phyloP scores from a whole-genome alignment of 2,888 invertebrate species.

The Drosophila testacea region DNA sequence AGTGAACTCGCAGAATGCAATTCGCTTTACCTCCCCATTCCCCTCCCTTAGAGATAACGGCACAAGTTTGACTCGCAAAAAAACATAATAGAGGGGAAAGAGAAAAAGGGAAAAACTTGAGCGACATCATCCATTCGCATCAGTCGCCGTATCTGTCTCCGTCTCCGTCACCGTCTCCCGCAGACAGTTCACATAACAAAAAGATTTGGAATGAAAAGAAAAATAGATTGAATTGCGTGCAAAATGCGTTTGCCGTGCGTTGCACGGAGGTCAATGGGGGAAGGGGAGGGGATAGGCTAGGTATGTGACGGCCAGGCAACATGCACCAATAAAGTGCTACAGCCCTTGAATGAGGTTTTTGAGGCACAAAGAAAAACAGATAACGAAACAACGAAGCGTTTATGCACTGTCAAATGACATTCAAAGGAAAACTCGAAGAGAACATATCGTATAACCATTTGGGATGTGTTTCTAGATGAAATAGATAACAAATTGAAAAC shows the following conservation, averaged over 20 bases:
- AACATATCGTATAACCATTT: not conserved
- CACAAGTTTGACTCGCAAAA: slow-evolving; percentile 16
- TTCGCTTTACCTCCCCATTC: not conserved
- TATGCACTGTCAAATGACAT: slow-evolving; percentile 19
- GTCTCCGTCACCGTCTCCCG: slow-evolving; percentile 36
- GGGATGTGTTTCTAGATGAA: not conserved
- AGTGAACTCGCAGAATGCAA: slow-evolving; percentile 30
- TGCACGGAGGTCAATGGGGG: slow-evolving; percentile 19
- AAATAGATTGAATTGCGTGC: slow-evolving; percentile 82
- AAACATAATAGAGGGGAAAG: not conserved
- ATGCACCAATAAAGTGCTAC: slow-evolving; percentile 65
- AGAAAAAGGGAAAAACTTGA: slow-evolving; percentile 28
- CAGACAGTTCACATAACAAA: slow-evolving; percentile 55
- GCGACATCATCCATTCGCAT: slow-evolving; percentile 65
- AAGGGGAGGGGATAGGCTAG: not conserved
- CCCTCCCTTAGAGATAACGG: slow-evolving; percentile 17
- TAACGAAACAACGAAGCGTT: slow-evolving; percentile 10
- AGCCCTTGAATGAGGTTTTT: slow-evolving; percentile 36
- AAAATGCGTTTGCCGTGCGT: slow-evolving; percentile 75
- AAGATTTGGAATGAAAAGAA: slow-evolving; percentile 67
- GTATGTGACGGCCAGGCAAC: slow-evolving; percentile 10
- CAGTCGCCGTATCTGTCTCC: slow-evolving; percentile 42
- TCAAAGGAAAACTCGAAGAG: not conserved
- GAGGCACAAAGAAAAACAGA: not conserved
- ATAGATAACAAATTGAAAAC: not conserved